Conservation (phyloP, 2,888 invertebrate genomes). For the Dynastes hyllus region DNA sequence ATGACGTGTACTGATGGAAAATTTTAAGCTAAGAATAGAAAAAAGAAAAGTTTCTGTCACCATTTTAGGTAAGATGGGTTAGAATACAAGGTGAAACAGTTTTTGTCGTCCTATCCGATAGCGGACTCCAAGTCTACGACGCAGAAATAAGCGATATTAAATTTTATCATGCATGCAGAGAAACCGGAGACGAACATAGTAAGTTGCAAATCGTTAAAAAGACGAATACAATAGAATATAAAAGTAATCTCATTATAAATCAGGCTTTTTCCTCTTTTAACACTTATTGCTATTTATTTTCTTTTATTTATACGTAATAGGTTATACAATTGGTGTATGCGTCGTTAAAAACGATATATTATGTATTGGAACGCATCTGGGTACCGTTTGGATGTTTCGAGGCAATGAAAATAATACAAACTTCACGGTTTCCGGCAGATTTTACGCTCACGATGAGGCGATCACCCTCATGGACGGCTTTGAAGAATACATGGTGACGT, state of each 20-base stretch:
- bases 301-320: constrained; percentile 37
- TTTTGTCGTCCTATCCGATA: constrained; percentile 61
- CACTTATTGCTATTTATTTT: no score
- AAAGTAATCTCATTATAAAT: neutral
- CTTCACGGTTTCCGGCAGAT: constrained; percentile 56
- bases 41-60: no score
- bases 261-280: neutral
- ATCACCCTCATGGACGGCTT: constrained; percentile 58
- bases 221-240: neutral
- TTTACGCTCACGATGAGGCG: constrained; percentile 59
- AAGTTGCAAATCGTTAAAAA: neutral
- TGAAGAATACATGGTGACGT: constrained; percentile 58
- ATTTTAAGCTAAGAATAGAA: no score
- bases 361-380: constrained; percentile 60
- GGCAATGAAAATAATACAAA: constrained; percentile 52
- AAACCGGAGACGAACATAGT: constrained; percentile 57
- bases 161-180: constrained; percentile 58
- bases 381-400: constrained; percentile 61
- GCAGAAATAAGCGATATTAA: constrained; percentile 58
- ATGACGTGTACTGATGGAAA: no score
- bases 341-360: constrained; percentile 57
- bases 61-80: constrained; percentile 62
- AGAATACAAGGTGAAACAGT: constrained; percentile 58
- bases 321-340: constrained; percentile 60
- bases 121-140: constrained; percentile 62